A percentile compares a stretch with the other conserved stretches of the same genome.
Conservation (phyloP, 2,888 invertebrate species). For the Thysanoteuthis rhombus region DNA sequence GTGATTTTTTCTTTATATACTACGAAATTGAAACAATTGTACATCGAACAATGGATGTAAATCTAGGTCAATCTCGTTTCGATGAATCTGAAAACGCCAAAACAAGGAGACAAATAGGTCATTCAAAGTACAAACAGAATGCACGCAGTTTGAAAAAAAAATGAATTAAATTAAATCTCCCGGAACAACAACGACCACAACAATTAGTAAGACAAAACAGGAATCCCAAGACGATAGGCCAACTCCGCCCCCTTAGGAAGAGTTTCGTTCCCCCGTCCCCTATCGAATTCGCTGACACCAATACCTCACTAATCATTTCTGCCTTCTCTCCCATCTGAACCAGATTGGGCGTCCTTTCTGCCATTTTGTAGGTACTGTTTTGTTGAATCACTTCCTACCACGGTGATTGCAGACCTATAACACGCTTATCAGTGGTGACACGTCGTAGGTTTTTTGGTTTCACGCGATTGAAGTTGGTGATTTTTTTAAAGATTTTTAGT, state of each 20-base stretch:
- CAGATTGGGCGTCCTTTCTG: not conserved
- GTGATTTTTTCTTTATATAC: too few species aligned
- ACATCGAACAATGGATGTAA: not conserved
- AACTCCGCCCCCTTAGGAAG: not conserved
- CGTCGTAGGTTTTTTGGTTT: too few species aligned
- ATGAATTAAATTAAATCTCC: not conserved
- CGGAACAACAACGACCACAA: not conserved
- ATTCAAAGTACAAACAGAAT: not conserved
- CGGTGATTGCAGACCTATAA: too few species aligned
- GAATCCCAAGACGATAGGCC: not conserved
- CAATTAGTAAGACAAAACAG: not conserved
- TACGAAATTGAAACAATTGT: too few species aligned
- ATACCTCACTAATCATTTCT: not conserved
- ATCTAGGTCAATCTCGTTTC: not conserved
- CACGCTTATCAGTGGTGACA: too few species aligned
- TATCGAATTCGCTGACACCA: not conserved
- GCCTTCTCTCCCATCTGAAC: not conserved
- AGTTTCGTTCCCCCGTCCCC: not conserved
- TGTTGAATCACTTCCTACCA: not conserved
- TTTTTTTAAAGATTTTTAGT: too few species aligned
- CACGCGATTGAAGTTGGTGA: too few species aligned
- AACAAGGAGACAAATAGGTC: not conserved
- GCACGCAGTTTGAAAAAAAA: not conserved
- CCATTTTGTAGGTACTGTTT: not conserved
- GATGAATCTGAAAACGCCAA: not conserved